These are phyloP conservation scores for Acrocephalus scirpaceus DNA, from an alignment of 2,797 vertebrate species.

Conservation along the genomic window DNA sequence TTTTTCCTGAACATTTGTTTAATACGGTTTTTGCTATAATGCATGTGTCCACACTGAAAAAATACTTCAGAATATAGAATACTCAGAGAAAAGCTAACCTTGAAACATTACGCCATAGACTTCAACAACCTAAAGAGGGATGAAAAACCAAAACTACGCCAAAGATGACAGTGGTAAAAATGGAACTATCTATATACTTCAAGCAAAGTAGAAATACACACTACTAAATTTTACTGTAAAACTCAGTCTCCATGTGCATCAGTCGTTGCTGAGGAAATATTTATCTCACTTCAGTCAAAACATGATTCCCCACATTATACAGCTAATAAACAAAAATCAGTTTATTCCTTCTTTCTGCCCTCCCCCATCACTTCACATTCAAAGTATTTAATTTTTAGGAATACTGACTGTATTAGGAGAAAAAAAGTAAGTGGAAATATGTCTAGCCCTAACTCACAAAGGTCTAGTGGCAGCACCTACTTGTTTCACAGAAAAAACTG, in stretches of 20 bases:
- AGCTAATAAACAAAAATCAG: not conserved
- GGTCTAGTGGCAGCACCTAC: not conserved
- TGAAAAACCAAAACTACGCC: not conserved
- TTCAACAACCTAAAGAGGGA: not conserved
- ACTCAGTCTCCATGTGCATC: not conserved
- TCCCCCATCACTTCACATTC: not conserved
- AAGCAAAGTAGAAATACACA: not conserved
- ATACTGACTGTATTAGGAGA: constrained; percentile 1
- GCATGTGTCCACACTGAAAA: not conserved
- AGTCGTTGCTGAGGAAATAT: constrained; percentile 37
- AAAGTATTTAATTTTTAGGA: constrained; percentile 36
- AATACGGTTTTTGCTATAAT: not conserved
- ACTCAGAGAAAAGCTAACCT: not conserved
- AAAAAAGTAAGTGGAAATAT: constrained; percentile 8
- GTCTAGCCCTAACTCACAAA: constrained; percentile 3
- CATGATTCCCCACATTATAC: not conserved
- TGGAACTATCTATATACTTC: not conserved
- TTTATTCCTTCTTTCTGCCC: not conserved
- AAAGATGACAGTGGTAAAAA: not conserved
- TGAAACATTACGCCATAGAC: not conserved
- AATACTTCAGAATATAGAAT: not conserved
- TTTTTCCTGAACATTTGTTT: not conserved
- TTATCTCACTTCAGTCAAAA: constrained; percentile 41
- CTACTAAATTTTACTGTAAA: not conserved
- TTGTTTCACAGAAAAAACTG: constrained; percentile 5